Base-by-base conservation (phyloP, 92 coral and sea anemone genomes). In the Paramuricea clavata region DNA sequence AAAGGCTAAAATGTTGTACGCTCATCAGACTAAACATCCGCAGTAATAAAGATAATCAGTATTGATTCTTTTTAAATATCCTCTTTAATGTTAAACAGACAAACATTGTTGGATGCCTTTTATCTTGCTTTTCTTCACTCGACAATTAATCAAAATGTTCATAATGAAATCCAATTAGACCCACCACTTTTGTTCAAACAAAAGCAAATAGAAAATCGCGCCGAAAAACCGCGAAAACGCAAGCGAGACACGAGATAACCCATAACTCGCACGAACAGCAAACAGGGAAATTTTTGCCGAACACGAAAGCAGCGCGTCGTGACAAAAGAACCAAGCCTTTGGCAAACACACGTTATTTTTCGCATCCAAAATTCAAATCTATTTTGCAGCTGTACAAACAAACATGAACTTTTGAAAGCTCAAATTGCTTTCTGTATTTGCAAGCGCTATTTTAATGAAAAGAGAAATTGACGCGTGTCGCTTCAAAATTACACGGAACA, bases 321-420 rank as follows among this genome's bases (percentile, higher is more conserved):
- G 42, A 78, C 71, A 61, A 34, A 61, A 28, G 39, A 27, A 61
- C 84, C 73, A 16, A 79, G 35, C 84, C 84, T 27, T 79, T 60
- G 56, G 73, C 36, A 79, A 79, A 79, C 57, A 79, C 31, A 59
- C 84, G 65, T 57, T 79, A 79, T 79, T 79, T 79, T 79, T 79
- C 72, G 12, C 72, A 36, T 67, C 57, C 17, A 42, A 79, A 79
- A 79, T 79, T 64, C 73, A 79, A 79, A 79, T 79, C 74, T 52
- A 34, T 41, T 26, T 32, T 15, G 98, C 99, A 97, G 98, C 99
- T 97, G 99, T 94, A 97, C 94, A 96, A 97, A 97, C 98, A 97
- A 91, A 89, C 95, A 93, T 93, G 93, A 79, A 78, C 17, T 44
- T 61, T 59, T 57, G 36, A 79, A 79, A 39, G 72, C 42, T 22